phyloP scores from a whole-genome alignment of 2,888 invertebrate genomes.

The Harpalus rubripes region DNA sequence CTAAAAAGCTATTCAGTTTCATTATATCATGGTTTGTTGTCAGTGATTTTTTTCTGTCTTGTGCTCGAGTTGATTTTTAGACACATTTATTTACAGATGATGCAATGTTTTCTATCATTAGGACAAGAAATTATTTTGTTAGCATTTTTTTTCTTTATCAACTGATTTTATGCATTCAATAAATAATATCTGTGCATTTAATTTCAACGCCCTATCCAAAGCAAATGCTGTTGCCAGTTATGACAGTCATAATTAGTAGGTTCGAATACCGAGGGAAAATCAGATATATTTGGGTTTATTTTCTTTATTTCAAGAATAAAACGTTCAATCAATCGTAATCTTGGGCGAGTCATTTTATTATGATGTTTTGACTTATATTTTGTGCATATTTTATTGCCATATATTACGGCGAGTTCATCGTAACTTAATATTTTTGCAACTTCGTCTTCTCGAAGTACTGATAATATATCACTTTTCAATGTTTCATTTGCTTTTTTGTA shows the following conservation, averaged over 20 bases:
- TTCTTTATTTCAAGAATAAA: conserved; percentile 63
- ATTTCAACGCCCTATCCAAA: conserved; percentile 12
- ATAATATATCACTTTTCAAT: conserved; percentile 67
- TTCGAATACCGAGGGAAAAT: conserved; percentile 18
- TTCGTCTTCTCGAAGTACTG: conserved; percentile 68
- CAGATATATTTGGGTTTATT: conserved; percentile 25
- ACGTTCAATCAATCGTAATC: conserved; percentile 68
- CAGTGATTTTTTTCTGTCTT: too few relatives aligned
- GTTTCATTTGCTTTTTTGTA: too few relatives aligned
- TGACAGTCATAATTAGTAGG: conserved; percentile 15
- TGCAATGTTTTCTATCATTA: too few relatives aligned
- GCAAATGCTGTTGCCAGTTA: conserved; percentile 17
- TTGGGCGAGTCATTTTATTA: conserved; percentile 65
- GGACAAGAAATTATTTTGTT: not conserved
- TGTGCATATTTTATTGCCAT: conserved; percentile 60
- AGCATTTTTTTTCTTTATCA: conserved; percentile 2
- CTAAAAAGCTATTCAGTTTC: conserved; percentile 58
- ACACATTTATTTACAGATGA: too few relatives aligned
- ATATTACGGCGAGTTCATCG: conserved; percentile 54
- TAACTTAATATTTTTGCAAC: conserved; percentile 61
- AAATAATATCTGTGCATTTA: not conserved
- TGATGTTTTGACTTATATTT: conserved; percentile 62
- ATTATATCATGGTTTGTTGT: conserved; percentile 65
- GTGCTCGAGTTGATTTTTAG: too few relatives aligned
- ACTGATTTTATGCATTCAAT: conserved; percentile 2